A percentile compares a stretch with the other conserved stretches of the same genome.
phyloP scores from a whole-genome alignment of 2,888 invertebrate genomes.

The Andrena marginata region DNA sequence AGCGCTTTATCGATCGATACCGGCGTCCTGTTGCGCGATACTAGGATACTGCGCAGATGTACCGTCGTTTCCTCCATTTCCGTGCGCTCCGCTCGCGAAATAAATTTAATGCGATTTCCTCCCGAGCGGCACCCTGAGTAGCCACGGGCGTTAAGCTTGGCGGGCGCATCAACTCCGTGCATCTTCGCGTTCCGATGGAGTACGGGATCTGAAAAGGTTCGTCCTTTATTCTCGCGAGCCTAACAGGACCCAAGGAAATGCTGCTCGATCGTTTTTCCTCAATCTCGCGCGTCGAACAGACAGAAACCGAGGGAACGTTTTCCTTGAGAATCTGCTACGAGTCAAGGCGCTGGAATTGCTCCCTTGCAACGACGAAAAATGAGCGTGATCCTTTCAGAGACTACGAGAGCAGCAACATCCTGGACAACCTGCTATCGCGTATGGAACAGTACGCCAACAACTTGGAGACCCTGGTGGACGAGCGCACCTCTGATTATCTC shows the following conservation, averaged over 20 bases:
- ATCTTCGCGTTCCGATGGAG: neutral
- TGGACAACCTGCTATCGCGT: conserved; percentile 97
- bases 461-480: conserved; percentile 97
- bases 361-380: neutral
- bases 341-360: neutral
- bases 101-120: neutral
- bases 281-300: neutral
- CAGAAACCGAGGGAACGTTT: neutral
- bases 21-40: conserved; percentile 27
- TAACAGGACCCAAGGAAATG: neutral
- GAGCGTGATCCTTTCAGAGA: conserved; percentile 87
- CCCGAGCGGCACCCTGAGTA: neutral
- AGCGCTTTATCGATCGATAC: conserved; percentile 37
- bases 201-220: neutral
- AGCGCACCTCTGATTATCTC: conserved; percentile 98
- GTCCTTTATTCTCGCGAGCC: neutral
- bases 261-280: neutral
- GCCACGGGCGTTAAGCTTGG: neutral
- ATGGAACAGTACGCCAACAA: conserved; percentile 99
- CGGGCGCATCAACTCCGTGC: neutral
- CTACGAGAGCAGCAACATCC: conserved; percentile 96
- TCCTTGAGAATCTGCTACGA: neutral
- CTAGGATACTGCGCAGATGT: conserved; percentile 40
- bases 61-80: conserved; percentile 23
- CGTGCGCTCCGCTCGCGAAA: neutral